These are phyloP conservation scores for Pelagia noctiluca DNA, from an alignment of 30 jellyfish, hydroid and myxozoan genomes.

Conservation along the genomic window DNA sequence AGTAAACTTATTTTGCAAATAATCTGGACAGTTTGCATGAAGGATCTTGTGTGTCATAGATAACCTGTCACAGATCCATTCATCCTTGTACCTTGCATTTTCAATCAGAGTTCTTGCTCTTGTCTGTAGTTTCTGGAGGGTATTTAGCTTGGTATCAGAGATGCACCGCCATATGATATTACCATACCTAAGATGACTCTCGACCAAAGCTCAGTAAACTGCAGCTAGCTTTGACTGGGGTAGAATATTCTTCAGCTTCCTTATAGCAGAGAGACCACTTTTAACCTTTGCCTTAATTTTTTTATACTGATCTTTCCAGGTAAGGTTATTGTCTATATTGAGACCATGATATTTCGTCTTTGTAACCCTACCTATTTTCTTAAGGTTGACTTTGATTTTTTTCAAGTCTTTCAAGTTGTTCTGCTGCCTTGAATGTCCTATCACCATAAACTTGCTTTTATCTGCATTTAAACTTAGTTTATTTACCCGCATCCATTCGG, in stretches of 20 bases:
- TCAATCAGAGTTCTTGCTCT: no score
- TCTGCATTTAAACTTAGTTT: background rate
- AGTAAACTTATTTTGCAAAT: no score
- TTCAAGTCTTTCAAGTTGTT: constrained; percentile 7
- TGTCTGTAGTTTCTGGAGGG: no score
- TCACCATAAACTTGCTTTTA: background rate
- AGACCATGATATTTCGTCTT: constrained; percentile 34
- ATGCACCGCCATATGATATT: no score
- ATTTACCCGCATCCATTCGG: constrained; percentile 19
- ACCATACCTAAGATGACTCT: background rate
- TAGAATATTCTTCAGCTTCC: constrained; percentile 27
- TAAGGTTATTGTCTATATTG: constrained; percentile 16
- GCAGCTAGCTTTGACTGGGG: constrained; percentile 51
- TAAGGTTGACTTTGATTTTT: constrained; percentile 14
- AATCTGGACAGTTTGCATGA: no score
- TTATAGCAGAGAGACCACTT: constrained; percentile 9
- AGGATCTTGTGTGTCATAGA: no score
- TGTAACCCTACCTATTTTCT: constrained; percentile 23
- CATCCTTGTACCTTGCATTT: no score
- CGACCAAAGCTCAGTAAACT: background rate
- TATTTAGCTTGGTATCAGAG: no score
- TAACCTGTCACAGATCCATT: no score
- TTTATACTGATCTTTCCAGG: constrained; percentile 32
- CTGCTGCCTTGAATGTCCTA: constrained; percentile 7
- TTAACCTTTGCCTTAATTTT: constrained; percentile 12